Conservation (phyloP, 2,113 vertebrate species). For the Nymphicus hollandicus region DNA sequence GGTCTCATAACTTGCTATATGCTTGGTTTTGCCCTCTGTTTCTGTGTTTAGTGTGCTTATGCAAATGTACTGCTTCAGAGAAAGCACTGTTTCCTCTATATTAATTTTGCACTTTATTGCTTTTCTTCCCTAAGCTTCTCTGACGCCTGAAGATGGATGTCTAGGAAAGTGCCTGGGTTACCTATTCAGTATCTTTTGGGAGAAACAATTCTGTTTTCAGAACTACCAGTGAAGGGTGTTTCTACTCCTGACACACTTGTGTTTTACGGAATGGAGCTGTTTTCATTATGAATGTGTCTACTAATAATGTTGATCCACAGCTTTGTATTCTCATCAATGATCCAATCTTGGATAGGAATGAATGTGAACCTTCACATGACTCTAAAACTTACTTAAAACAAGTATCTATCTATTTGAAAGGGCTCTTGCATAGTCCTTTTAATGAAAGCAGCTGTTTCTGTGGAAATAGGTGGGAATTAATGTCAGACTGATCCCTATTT, state of each 20-base stretch:
- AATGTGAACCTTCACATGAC: background rate
- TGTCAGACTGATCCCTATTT: slow-evolving; percentile 23
- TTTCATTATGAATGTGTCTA: background rate
- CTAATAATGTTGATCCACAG: background rate
- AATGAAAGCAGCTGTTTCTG: slow-evolving; percentile 14
- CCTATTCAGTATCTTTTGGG: background rate
- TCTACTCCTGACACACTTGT: background rate
- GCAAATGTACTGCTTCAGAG: background rate
- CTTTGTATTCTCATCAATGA: background rate
- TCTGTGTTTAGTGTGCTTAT: background rate
- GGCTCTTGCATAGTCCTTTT: background rate
- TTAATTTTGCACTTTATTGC: background rate
- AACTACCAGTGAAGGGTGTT: background rate
- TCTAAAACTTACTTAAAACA: background rate
- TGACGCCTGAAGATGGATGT: background rate
- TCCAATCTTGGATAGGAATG: background rate
- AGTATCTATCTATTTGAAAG: background rate
- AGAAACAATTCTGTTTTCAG: background rate
- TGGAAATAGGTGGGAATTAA: slow-evolving; percentile 4
- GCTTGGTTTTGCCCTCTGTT: background rate
- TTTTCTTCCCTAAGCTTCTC: background rate
- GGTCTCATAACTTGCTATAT: background rate
- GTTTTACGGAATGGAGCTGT: background rate
- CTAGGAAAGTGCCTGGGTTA: background rate
- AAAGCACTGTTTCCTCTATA: background rate